Conservation (phyloP, 53 echinoderm and acorn worm genomes). For the Echinometra lucunter region DNA sequence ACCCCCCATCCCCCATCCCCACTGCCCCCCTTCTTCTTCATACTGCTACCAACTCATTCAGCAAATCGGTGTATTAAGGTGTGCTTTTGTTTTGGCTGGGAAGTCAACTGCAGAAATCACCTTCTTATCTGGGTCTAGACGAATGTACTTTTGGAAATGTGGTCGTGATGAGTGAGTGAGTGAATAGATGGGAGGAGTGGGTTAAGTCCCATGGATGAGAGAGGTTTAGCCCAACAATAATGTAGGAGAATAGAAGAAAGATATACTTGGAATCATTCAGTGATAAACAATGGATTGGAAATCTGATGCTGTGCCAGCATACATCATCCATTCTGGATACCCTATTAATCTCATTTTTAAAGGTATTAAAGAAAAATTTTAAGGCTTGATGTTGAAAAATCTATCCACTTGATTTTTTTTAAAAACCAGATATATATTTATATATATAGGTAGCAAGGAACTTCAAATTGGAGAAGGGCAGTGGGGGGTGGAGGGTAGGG, state of each 20-base stretch:
- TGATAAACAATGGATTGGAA: not conserved
- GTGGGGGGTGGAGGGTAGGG: not conserved
- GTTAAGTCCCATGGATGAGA: no score
- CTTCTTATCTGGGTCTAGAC: conserved; percentile 48
- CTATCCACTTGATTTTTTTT: no score
- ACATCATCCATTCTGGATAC: not conserved
- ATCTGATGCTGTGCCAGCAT: not conserved
- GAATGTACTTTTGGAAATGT: conserved; percentile 57
- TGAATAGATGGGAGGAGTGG: not conserved
- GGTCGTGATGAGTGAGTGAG: conserved; percentile 27
- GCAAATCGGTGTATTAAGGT: conserved; percentile 51
- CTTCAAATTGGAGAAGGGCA: not conserved
- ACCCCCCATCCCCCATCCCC: not conserved
- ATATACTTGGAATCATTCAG: not conserved
- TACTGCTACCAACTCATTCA: not conserved
- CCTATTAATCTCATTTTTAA: no score
- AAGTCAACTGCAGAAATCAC: conserved; percentile 35
- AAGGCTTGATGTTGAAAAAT: no score
- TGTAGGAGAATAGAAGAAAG: not conserved
- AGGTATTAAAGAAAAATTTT: no score
- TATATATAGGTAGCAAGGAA: no score
- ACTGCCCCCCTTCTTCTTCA: not conserved
- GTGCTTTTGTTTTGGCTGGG: conserved; percentile 44
- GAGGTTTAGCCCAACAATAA: not conserved
- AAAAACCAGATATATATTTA: no score